Evolutionary conservation across 2,113 vertebrate species (phyloP).

Genomic region (Sebastes fasciatus): DNA sequence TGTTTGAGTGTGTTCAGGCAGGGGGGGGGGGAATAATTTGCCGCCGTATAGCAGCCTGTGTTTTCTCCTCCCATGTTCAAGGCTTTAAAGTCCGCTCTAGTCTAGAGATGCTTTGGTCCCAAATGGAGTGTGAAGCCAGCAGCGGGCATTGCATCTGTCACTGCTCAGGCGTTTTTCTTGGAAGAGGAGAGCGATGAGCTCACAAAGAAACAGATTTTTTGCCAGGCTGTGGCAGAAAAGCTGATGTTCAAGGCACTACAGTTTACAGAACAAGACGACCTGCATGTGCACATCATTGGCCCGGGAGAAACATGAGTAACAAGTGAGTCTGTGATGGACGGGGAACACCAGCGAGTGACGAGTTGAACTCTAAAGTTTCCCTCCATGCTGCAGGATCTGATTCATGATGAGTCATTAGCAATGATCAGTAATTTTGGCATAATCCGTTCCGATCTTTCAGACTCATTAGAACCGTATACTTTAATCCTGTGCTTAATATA

Average conservation of each 20-base stretch:
- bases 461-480: neutral
- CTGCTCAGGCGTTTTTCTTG: slow-evolving; percentile 57
- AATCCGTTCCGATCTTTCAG: neutral
- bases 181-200: slow-evolving; percentile 57
- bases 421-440: neutral
- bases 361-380: neutral
- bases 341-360: slow-evolving; percentile 24
- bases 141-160: slow-evolving; percentile 40
- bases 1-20: no score
- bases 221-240: slow-evolving; percentile 26
- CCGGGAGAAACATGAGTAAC: slow-evolving; percentile 6
- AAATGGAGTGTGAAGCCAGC: slow-evolving; percentile 58
- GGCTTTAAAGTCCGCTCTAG: slow-evolving; percentile 38
- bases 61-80: slow-evolving; percentile 19
- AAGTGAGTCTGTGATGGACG: slow-evolving; percentile 19
- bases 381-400: slow-evolving; percentile 16
- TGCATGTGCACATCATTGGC: neutral
- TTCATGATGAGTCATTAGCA: slow-evolving; percentile 23
- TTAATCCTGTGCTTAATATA: neutral
- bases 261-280: slow-evolving; percentile 26
- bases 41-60: neutral
- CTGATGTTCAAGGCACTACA: slow-evolving; percentile 17
- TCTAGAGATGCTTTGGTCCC: slow-evolving; percentile 16
- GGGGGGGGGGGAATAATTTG: slow-evolving; percentile 23
- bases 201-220: slow-evolving; percentile 36